A percentile compares a stretch with the other conserved stretches of the same genome.
phyloP scores from a whole-genome alignment of 1,140 invertebrate genomes.

The Pseudomyrmex concolor region DNA sequence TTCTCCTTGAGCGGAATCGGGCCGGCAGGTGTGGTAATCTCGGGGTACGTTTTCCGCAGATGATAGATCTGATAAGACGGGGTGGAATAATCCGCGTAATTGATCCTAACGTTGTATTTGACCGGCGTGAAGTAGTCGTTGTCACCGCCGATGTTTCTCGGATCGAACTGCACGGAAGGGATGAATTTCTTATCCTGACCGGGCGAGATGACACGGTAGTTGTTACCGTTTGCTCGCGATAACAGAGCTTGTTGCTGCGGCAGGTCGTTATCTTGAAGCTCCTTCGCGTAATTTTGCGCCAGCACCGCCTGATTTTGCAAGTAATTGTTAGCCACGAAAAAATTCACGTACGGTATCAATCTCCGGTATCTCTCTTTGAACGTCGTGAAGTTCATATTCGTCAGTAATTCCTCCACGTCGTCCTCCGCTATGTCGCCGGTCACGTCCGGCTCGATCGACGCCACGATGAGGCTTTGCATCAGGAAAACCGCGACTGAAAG shows the following conservation, averaged over 20 bases:
- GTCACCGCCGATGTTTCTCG: conserved; percentile 76
- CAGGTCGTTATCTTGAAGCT: not conserved
- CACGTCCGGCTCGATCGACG: conserved; percentile 51
- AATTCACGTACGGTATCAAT: conserved; percentile 92
- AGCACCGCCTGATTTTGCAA: conserved; percentile 53
- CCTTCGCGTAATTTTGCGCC: conserved; percentile 16
- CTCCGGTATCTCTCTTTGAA: conserved; percentile 89
- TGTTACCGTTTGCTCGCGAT: conserved; percentile 36
- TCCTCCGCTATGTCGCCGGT: conserved; percentile 63
- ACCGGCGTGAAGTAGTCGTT: conserved; percentile 81
- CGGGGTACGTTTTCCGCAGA: conserved; percentile 44
- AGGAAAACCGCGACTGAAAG: conserved; percentile 70
- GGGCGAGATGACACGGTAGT: conserved; percentile 37
- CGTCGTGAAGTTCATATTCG: conserved; percentile 73
- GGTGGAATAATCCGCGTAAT: conserved; percentile 69
- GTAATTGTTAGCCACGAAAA: conserved; percentile 89
- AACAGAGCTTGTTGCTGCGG: not conserved
- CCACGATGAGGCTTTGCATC: conserved; percentile 14
- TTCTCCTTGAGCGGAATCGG: conserved; percentile 57
- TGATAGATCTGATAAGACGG: conserved; percentile 51
- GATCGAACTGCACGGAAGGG: conserved; percentile 83
- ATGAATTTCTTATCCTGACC: conserved; percentile 78
- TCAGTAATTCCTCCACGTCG: conserved; percentile 68
- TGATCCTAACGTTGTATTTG: conserved; percentile 74
- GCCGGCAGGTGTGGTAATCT: conserved; percentile 58